Base-by-base conservation (phyloP, 2,888 invertebrate species). In the Caprella mutica region DNA sequence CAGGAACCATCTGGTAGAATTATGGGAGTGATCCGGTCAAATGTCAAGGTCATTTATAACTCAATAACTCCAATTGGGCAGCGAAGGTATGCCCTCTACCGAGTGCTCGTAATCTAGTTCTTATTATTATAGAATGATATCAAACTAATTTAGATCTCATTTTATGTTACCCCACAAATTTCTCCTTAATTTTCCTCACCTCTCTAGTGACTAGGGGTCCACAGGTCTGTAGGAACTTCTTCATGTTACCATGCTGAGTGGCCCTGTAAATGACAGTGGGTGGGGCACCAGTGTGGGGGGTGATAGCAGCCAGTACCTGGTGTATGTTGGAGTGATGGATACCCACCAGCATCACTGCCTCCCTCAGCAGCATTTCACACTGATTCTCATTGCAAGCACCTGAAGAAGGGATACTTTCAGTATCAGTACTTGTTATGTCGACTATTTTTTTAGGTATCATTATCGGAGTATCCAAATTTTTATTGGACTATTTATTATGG, bases 171-270 rank as follows among this genome's bases (percentile, higher is more conserved):
- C n/a, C n/a, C n/a, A n/a, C n/a, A n/a, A n/a, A n/a, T n/a, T n/a
- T n/a, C n/a, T n/a, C n/a, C n/a, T n/a, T n/a, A n/a, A n/a, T n/a
- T n/a, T n/a, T n/a, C n/a, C n/a, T n/a, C 48, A 48, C 62, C 54
- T 65, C 59, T 23, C 56, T 43, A 2, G 65, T 65, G 9, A 65
- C 59, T 29, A 65, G 50, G 2, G 65, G 61, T 42, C 59, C 59
- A 30, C 65, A 65, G 3, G 59, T 52, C 29, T 62, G 65, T 50
- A 65, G 58, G 46, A 65, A 65, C 52, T 52, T 43, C 26, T 58
- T 58, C 12, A 58, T 39, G 44, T 58, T 61, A 29, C 58, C 55
- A 35, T 54, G 54, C 33, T 24, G 40, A 17, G 43, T 26, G 43
- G 50, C 52, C 21, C 55, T 38, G 40, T 59, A 62, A 17, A 58